A percentile compares a stretch with the other conserved stretches of the same genome.
phyloP scores from a whole-genome alignment of 1,140 invertebrate genomes.

The Drosophila ohnishii region DNA sequence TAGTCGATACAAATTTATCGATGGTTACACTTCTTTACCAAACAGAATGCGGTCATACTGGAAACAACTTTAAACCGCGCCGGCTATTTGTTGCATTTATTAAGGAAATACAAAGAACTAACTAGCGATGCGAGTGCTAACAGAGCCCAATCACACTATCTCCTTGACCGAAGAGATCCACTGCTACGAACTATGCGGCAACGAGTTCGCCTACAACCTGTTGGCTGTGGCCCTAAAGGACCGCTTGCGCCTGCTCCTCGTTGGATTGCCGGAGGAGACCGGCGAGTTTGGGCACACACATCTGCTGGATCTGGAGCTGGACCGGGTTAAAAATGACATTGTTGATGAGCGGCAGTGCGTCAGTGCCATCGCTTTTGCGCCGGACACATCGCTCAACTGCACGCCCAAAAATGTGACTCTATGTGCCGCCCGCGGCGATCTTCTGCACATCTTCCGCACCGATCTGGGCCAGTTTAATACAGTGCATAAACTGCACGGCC shows the following conservation, averaged over 20 bases:
- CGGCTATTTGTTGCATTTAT: constrained; percentile 26
- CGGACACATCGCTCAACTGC: constrained; percentile 86
- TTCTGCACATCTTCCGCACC: constrained; percentile 85
- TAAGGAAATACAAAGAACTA: background rate
- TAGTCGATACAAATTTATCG: background rate
- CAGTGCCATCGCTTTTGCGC: constrained; percentile 85
- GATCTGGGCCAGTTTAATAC: constrained; percentile 84
- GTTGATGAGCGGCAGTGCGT: constrained; percentile 60
- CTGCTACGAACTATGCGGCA: constrained; percentile 68
- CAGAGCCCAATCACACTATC: constrained; percentile 54
- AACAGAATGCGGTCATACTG: constrained; percentile 11
- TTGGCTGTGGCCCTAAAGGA: constrained; percentile 61
- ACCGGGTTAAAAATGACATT: constrained; percentile 44
- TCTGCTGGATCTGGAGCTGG: constrained; percentile 84
- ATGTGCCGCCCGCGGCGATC: constrained; percentile 85
- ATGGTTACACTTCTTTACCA: background rate
- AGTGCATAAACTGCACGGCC: constrained; percentile 81
- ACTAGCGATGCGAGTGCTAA: constrained; percentile 36
- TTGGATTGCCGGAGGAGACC: constrained; percentile 73
- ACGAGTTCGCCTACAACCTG: constrained; percentile 75
- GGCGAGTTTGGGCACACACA: constrained; percentile 69
- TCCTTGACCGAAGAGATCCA: constrained; percentile 53
- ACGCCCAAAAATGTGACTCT: constrained; percentile 86
- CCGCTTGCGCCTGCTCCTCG: constrained; percentile 56
- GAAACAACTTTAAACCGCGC: constrained; percentile 26